phyloP scores from a whole-genome alignment of 2,113 vertebrate genomes.

The Lepisosteus osseus region DNA sequence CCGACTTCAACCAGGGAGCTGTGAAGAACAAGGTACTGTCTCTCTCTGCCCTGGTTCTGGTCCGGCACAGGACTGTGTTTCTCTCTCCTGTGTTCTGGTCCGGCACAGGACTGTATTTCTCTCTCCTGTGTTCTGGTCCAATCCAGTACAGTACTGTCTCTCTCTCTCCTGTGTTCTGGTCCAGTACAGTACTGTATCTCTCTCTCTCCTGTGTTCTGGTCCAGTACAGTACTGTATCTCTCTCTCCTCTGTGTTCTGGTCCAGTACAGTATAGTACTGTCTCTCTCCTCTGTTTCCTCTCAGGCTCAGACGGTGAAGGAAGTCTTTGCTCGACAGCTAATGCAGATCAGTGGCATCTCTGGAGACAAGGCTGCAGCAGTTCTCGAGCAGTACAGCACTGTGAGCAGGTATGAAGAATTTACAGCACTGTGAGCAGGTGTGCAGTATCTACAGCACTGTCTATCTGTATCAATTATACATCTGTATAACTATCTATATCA shows the following conservation, averaged over 20 bases:
- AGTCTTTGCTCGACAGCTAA: slow-evolving; percentile 81
- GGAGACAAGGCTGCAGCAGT: slow-evolving; percentile 82
- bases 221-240: not conserved
- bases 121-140: not conserved
- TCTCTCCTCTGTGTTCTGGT: not conserved
- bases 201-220: slow-evolving; percentile 10
- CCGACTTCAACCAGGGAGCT: slow-evolving; percentile 78
- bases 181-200: not conserved
- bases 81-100: no score
- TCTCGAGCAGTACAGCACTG: slow-evolving; percentile 66
- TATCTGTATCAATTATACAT: no score
- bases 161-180: not conserved
- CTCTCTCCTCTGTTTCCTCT: not conserved
- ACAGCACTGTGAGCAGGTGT: slow-evolving; percentile 54
- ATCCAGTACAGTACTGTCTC: not conserved
- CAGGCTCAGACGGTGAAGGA: slow-evolving; percentile 83
- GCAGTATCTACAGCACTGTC: not conserved
- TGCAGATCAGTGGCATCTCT: slow-evolving; percentile 84
- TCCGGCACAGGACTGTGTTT: no score
- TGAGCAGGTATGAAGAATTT: slow-evolving; percentile 44
- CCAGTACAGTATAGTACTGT: not conserved
- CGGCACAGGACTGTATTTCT: not conserved
- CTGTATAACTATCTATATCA: no score
- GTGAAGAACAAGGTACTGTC: slow-evolving; percentile 79
- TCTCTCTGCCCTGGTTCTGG: not conserved